Percentiles rank a stretch among this genome's conserved stretches.
Conservation (phyloP, 2,797 vertebrate genomes). For the Myotis vivesi region DNA sequence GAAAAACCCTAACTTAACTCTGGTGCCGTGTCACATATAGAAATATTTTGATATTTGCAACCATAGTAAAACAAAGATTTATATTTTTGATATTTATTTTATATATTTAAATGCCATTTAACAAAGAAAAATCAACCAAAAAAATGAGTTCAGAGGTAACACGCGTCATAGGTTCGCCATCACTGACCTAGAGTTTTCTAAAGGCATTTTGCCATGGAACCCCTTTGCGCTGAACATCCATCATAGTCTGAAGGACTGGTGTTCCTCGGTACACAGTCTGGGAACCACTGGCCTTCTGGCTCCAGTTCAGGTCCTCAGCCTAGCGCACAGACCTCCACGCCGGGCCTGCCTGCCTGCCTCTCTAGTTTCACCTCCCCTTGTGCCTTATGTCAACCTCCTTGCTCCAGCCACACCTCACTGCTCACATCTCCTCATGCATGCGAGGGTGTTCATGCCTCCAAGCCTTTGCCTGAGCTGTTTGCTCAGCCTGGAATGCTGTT, state of each 20-base stretch:
- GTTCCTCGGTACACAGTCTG: not conserved
- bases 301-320: no score
- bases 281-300: not conserved
- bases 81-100: no score
- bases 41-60: no score
- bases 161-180: no score
- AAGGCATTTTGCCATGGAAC: not conserved
- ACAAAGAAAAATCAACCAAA: no score
- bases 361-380: not conserved
- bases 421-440: not conserved
- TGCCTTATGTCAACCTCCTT: not conserved
- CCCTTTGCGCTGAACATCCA: not conserved
- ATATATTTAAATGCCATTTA: no score
- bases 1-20: no score
- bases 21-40: no score
- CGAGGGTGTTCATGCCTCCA: accelerated
- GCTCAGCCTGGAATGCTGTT: not conserved
- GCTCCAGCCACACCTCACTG: not conserved
- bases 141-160: no score
- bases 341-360: not conserved
- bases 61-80: no score
- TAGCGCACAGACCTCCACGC: not conserved
- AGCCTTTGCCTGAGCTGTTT: accelerated
- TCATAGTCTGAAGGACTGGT: not conserved
- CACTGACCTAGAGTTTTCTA: not conserved